Base-by-base conservation (phyloP, 2,888 invertebrate species). In the Gymnoscelis rufifasciata region DNA sequence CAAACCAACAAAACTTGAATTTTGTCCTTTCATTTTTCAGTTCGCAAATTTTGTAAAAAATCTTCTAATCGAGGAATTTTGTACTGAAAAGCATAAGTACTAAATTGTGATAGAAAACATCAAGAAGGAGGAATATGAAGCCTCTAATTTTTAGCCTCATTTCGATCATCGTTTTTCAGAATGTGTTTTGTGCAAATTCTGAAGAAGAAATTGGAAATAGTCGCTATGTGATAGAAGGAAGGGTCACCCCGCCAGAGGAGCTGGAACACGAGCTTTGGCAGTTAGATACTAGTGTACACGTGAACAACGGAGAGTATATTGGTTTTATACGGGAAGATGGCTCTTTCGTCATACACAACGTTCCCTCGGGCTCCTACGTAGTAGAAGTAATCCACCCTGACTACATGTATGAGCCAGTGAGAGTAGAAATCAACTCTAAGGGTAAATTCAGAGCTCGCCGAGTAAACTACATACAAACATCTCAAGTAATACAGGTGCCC, bases 381-480 rank as follows among this genome's bases (percentile, higher is more conserved):
- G 90, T 99, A 0, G 99, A 99, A 88, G 92, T 97, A 6, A 87
- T 95, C 28, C 93, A 98, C 81, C 95, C 98, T 0, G 94, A 97
- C 70, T 97, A 93, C 69, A 91, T 94, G 56, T 99, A 97, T 75
- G 99, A 99, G 75, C 95, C 97, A 12, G 93, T 96, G 4, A 90
- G 99, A 52, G 97, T 99, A 1, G 99, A 99, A 87, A 98, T 99
- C 51, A 99, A 97, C 74, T 94, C 96, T 0, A 98, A 97, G 79
- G 99, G 99, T 28, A 99, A 98, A 82, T 96, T 95, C 67, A 90
- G 99, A 59, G 98, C 98, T 0, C 90, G 99, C 35, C 96, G 95
- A 87, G 95, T 99, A 0, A 98, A 98, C 78, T 93, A 95, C 66
- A 93, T 99, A 33, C 98, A 98, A 78, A 96, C 96, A 0, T 94